Conservation (phyloP, 1,140 invertebrate genomes). For the Drosophila navojoa region DNA sequence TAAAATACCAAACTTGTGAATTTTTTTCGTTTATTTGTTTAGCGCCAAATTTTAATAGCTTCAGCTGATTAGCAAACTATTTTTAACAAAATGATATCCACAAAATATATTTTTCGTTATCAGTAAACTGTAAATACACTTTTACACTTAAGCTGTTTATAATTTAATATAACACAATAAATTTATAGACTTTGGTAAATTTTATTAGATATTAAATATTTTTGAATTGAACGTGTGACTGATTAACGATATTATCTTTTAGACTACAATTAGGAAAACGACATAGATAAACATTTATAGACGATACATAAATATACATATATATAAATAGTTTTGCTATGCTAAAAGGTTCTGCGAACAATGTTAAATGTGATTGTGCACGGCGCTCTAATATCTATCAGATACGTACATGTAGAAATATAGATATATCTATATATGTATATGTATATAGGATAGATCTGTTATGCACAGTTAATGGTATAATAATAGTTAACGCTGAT, state of each 20-base stretch:
- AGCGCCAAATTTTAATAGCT: no score
- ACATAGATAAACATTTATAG: constrained; percentile 18
- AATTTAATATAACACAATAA: no score
- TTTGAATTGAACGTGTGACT: constrained; percentile 49
- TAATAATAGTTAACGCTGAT: constrained; percentile 43
- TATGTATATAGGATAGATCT: constrained; percentile 23
- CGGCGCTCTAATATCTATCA: constrained; percentile 53
- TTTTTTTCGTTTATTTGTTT: no score
- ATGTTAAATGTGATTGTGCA: constrained; percentile 69
- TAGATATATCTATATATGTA: constrained; percentile 35
- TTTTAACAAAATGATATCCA: no score
- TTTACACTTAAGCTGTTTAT: no score
- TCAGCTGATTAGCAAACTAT: no score
- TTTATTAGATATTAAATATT: constrained; percentile 43
- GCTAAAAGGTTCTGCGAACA: constrained; percentile 60
- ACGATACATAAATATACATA: constrained; percentile 1
- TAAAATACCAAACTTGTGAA: no score
- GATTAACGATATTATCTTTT: constrained; percentile 24
- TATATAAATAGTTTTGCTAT: constrained; percentile 10
- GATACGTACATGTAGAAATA: constrained; percentile 46
- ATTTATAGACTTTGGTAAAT: constrained; percentile 29
- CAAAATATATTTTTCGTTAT: no score
- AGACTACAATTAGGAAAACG: constrained; percentile 31
- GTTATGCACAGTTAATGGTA: constrained; percentile 21
- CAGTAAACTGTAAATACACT: no score